These are phyloP conservation scores for Cyanoderma ruficeps DNA, from an alignment of 2,113 vertebrate genomes.

Conservation along the genomic window DNA sequence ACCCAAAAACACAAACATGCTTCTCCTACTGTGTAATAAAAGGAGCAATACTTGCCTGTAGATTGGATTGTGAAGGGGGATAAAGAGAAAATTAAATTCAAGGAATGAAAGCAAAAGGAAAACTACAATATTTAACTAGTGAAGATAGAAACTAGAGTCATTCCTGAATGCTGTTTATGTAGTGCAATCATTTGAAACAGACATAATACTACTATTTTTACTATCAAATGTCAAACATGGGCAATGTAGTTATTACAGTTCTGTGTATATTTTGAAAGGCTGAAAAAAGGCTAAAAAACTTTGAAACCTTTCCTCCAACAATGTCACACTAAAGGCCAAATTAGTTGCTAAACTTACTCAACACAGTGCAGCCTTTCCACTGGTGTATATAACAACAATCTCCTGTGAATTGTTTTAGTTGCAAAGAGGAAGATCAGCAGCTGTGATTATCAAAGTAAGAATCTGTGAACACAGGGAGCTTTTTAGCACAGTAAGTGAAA, in stretches of 20 bases:
- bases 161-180: not conserved
- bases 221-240: not conserved
- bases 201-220: not conserved
- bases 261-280: not conserved
- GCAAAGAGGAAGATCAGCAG: not conserved
- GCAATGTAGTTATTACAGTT: not conserved
- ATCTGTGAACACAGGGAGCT: not conserved
- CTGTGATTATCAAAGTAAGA: not conserved
- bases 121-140: not conserved
- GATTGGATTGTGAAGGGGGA: not conserved
- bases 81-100: not conserved
- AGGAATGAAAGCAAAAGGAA: not conserved
- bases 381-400: not conserved
- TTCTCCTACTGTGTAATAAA: not conserved
- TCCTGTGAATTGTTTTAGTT: not conserved
- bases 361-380: not conserved
- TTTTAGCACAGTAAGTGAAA: slow-evolving; percentile 16
- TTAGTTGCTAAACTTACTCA: not conserved
- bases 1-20: not conserved
- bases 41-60: not conserved
- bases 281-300: not conserved
- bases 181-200: not conserved
- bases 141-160: not conserved
- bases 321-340: not conserved
- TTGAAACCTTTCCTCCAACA: not conserved